Base-by-base conservation (phyloP, 2,888 invertebrate genomes). In the Nemotelus pantherinus region DNA sequence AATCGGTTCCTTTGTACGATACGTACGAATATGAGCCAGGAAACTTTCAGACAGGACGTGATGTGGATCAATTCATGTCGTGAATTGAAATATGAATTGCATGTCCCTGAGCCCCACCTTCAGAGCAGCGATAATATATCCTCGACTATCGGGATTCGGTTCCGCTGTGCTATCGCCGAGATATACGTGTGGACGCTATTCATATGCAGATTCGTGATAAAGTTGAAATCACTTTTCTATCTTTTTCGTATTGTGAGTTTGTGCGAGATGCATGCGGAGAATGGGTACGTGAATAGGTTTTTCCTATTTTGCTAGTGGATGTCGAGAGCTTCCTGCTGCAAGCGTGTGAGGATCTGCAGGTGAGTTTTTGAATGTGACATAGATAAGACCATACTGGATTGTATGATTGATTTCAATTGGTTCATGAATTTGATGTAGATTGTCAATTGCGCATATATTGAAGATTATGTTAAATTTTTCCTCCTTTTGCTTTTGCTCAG, bases 61-160 rank as follows among this genome's bases (percentile, higher is more conserved):
- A 65, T 65, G 25, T 45, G 65, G 65, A 65, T 65, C 65, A 45
- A 65, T 65, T 45, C 45, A 65, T 65, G 65, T 65, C 45, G 45
- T 39, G 65, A 65, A 44, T 65, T 45, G 25, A 65, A 65, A 65
- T 65, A 65, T 65, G 65, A 65, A 65, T 65, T 65, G 65, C 65
- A 65, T 25, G 25, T 25, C 25, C 25, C 25, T 25, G 25, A 25
- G 25, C 25, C 25, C 25, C n/a, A 65, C 4, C 47, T 45, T 6
- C n/a, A 65, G 7, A 7, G n/a, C 4, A n/a, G 47, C 9, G n/a
- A 7, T 45, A 45, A 44, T 43, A 65, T 65, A 9, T 45, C 65
- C 65, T 63, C 9, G 10, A 9, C 25, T 9, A 57, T 25, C 3
- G 5, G 41, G 5, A n/a, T n/a, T 25, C 25, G 25, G 25, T 41